Evolutionary conservation across 2,797 vertebrate species (phyloP), one percentile per base, ranked within the genome.

Genomic region (Clangula hyemalis): DNA sequence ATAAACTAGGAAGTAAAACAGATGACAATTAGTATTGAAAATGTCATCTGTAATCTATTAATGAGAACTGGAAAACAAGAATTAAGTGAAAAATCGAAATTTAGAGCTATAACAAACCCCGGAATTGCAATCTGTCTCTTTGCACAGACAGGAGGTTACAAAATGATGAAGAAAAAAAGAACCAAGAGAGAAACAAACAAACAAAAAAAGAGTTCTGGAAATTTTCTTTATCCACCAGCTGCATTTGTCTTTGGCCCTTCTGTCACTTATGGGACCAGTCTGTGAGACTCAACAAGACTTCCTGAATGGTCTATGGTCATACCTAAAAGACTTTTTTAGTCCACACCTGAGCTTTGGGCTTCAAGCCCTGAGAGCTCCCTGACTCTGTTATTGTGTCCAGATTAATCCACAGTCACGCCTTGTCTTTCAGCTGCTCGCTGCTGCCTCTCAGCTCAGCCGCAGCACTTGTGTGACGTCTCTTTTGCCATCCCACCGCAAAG

Each of bases 1-100:
- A 95, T 92, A 89, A 96, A 89, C 77, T 77, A 71, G 60, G 60
- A 93, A 74, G 5, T 89, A 90, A 90, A 87, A 79, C 90, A 89
- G 12, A 38, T 92, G 53, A 13, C 39, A 95, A 85, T 93, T 96
- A 93, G 95, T 92, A 54, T 58, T 68, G 71, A 93, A 94, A 85
- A 85, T 75, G 10, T 68, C 0, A 49, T 56, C 57, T 89, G 54
- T 77, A 72, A 62, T 74, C 13, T 89, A 70, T 75, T 72, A 88
- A 82, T 72, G 65, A 85, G 62, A 92, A 72, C 19, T 56, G 24
- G 14, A 90, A 94, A 89, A 68, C 13, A 75, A 93, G 60, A 91
- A 45, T 25, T 30, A 60, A 56, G 24, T 13, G 30, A 62, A 87
- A 85, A 77, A 32, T 54, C 79, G 64, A 91, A 82, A 85, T 80